phyloP scores from a whole-genome alignment of 2,797 vertebrate genomes.

The Chaunax sp. region DNA sequence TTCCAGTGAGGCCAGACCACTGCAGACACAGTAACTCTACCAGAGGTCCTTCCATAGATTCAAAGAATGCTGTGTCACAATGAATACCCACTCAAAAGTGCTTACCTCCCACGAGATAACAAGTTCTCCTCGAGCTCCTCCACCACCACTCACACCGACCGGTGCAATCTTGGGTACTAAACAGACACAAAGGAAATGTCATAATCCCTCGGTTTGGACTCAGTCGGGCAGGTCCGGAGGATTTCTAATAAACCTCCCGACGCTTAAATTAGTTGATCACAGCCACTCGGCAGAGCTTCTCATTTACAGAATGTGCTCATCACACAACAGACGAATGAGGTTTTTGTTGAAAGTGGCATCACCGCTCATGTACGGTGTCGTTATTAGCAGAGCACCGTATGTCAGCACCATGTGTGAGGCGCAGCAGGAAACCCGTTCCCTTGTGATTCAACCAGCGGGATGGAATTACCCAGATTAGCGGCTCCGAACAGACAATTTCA shows the following conservation, averaged over 20 bases:
- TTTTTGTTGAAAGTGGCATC: constrained; percentile 42
- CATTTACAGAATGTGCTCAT: constrained; percentile 49
- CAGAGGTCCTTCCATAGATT: constrained; percentile 55
- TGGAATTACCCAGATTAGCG: constrained; percentile 51
- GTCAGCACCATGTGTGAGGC: constrained; percentile 42
- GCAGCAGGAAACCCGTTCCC: constrained; percentile 52
- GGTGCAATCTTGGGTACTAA: constrained; percentile 88
- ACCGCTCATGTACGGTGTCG: neutral
- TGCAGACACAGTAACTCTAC: constrained; percentile 52
- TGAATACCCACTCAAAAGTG: constrained; percentile 48
- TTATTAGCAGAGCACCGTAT: constrained; percentile 33
- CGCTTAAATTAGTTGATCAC: constrained; percentile 31
- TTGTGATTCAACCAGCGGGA: constrained; percentile 62
- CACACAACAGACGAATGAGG: constrained; percentile 30
- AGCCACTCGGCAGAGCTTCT: constrained; percentile 19
- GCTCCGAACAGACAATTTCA: constrained; percentile 66
- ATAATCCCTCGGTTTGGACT: constrained; percentile 26
- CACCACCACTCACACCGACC: constrained; percentile 84
- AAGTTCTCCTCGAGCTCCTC: constrained; percentile 89
- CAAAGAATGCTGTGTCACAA: constrained; percentile 46
- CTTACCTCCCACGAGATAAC: constrained; percentile 93
- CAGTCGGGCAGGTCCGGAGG: constrained; percentile 23
- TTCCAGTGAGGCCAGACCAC: constrained; percentile 57
- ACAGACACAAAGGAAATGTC: constrained; percentile 46
- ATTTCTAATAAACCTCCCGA: constrained; percentile 13